phyloP scores from a whole-genome alignment of 2,888 invertebrate genomes.

The Polyploca ridens region DNA sequence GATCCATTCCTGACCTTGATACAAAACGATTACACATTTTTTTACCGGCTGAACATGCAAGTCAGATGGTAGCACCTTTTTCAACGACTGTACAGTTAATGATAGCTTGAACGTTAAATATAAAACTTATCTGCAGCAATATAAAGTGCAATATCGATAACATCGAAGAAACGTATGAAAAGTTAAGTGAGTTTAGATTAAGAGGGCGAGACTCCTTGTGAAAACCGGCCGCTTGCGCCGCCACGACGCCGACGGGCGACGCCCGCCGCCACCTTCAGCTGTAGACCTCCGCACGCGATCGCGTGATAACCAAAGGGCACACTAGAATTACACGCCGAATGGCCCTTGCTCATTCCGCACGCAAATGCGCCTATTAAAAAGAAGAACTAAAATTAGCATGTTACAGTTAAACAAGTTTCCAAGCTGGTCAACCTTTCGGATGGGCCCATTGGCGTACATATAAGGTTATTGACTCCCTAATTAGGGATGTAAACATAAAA shows the following conservation, averaged over 20 bases:
- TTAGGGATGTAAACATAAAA: no score
- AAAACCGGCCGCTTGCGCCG: constrained; percentile 18
- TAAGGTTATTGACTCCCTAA: no score
- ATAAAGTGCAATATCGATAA: not conserved
- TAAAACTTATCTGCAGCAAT: not conserved
- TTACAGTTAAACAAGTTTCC: constrained; percentile 45
- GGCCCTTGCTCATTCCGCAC: constrained; percentile 68
- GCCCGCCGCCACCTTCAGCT: constrained; percentile 18
- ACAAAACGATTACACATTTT: no score
- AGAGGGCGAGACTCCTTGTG: constrained; percentile 26
- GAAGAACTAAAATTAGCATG: constrained; percentile 51
- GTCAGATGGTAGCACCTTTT: no score
- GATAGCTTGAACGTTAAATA: not conserved
- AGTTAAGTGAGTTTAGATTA: not conserved
- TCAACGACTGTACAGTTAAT: not conserved
- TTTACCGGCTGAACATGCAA: no score
- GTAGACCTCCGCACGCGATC: constrained; percentile 62
- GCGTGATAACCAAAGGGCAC: constrained; percentile 69
- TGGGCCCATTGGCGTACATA: no score
- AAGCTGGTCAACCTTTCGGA: not conserved
- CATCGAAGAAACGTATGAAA: not conserved
- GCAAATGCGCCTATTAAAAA: constrained; percentile 64
- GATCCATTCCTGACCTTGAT: no score
- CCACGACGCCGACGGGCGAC: not conserved
- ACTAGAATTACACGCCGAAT: constrained; percentile 68